These are phyloP conservation scores for Zosterops hypoxanthus DNA, from an alignment of 2,113 vertebrate species.

Conservation along the genomic window DNA sequence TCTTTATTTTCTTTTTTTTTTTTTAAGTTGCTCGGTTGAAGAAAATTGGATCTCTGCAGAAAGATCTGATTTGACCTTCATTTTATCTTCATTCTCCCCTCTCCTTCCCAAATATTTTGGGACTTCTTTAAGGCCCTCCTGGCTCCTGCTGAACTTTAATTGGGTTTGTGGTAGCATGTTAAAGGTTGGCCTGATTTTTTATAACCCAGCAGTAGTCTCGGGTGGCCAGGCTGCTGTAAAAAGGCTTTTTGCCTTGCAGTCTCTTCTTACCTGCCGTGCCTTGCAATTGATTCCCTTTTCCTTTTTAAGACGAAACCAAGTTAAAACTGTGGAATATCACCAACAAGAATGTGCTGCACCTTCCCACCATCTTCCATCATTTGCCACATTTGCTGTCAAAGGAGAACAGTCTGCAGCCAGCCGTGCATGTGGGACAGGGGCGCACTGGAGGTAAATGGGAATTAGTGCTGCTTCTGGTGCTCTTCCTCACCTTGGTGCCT, in stretches of 20 bases:
- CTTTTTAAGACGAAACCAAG: conserved; percentile 89
- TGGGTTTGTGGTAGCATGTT: conserved; percentile 56
- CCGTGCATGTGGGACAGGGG: conserved; percentile 92
- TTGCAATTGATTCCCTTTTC: conserved; percentile 64
- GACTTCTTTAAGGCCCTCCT: conserved; percentile 40
- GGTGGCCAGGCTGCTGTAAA: conserved; percentile 53
- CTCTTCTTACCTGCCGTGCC: conserved; percentile 30
- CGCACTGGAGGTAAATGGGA: conserved; percentile 88
- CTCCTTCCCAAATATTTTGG: conserved; percentile 50
- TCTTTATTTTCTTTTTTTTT: neutral
- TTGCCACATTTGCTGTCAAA: conserved; percentile 96
- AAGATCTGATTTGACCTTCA: conserved; percentile 61
- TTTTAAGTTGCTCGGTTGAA: conserved; percentile 25
- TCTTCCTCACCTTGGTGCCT: conserved; percentile 35
- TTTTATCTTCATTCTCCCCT: conserved; percentile 46
- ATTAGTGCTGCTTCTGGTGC: conserved; percentile 49
- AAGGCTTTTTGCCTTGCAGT: conserved; percentile 53
- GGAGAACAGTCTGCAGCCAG: conserved; percentile 93
- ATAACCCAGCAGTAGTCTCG: conserved; percentile 28
- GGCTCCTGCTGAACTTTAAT: conserved; percentile 54
- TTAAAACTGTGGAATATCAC: conserved; percentile 95
- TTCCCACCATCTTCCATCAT: conserved; percentile 97
- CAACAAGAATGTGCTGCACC: conserved; percentile 93
- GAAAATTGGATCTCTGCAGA: conserved; percentile 38
- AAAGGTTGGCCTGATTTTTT: conserved; percentile 64